Evolutionary conservation across 2,113 vertebrate genomes (phyloP).

Genomic region (Peromyscus maniculatus): DNA sequence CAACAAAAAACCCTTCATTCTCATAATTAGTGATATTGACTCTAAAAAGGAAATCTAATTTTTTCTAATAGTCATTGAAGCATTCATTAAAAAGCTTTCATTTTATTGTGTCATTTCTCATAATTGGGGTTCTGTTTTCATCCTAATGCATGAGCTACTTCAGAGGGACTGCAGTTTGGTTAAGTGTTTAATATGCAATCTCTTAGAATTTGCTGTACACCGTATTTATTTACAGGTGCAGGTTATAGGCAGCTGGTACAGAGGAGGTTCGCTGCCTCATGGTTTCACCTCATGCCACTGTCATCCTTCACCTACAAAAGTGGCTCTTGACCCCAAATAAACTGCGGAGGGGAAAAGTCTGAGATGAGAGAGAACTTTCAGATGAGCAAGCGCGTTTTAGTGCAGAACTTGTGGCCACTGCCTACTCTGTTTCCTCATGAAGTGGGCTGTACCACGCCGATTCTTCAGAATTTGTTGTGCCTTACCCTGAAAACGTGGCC

Average conservation of each 20-base stretch:
- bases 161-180: background rate
- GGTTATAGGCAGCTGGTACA: too few species aligned
- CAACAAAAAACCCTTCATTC: background rate
- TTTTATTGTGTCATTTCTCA: background rate
- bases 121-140: background rate
- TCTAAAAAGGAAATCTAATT: background rate
- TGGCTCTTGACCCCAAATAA: background rate
- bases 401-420: background rate
- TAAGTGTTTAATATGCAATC: background rate
- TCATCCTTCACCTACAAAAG: background rate
- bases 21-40: background rate
- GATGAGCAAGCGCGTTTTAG: background rate
- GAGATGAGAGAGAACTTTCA: background rate
- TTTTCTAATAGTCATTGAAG: background rate
- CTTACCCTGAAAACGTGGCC: background rate
- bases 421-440: background rate
- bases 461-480: background rate
- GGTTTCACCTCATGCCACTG: background rate
- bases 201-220: background rate
- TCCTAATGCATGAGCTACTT: background rate
- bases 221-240: background rate
- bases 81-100: background rate
- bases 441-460: background rate
- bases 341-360: background rate
- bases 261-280: background rate